Evolutionary conservation across 2,797 vertebrate species (phyloP), one percentile per base, ranked within the genome.

Genomic region (Betta splendens): DNA sequence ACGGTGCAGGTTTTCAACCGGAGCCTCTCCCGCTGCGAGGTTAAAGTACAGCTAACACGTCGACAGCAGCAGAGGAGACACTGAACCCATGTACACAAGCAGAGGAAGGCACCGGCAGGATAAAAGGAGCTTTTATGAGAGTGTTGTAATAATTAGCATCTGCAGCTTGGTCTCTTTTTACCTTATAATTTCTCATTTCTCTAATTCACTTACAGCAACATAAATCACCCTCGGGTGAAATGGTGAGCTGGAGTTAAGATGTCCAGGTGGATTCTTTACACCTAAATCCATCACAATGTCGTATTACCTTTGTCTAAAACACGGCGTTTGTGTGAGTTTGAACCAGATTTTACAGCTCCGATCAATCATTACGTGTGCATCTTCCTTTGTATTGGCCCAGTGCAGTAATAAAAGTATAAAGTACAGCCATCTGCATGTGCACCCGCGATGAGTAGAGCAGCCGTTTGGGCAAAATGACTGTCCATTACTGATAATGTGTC

Each of bases 401-500:
- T 15, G 20, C 13, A 28, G 4, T 25, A 23, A 51, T 26, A 36
- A 21, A 32, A 49, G 15, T 20, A 13, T 35, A 36, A 17, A 23
- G 20, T 33, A 15, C 18, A 23, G 38, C 32, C 17, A 15, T 42
- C 5, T 46, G 0, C 17, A 28, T 53, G 11, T 21, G 5, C 7
- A 20, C 9, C 15, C 50, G 25, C 18, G 39, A 13, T 28, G n/a
- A 51, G 47, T 16, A 20, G 8, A 22, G 17, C 33, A 16, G 22
- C 48, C 16, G 32, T 55, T 55, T 62, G 10, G 23, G 11, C 17
- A 36, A 64, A 58, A 48, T 45, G 20, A 52, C 32, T 46, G 20
- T 28, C 48, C 38, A 72, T 72, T 56, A 58, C 10, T 39, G 28
- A 48, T 46, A 43, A 71, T 58, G 28, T 49, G 16, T 47, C 5